Conservation (phyloP, 1,140 invertebrate genomes). For the Holcopasites calliopsidis region DNA sequence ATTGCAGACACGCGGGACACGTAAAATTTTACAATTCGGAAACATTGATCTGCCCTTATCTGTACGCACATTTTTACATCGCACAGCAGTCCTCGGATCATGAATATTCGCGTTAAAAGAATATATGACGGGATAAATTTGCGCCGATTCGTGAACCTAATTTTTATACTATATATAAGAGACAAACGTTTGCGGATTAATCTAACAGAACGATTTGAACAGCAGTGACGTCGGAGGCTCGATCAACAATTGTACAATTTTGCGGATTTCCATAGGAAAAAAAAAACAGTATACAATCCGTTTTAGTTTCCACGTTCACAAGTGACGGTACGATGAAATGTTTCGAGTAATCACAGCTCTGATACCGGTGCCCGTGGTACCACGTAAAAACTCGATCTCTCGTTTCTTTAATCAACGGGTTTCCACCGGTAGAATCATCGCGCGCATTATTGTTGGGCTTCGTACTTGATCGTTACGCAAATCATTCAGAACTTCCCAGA, state of each 20-base stretch:
- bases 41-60: background rate
- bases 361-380: background rate
- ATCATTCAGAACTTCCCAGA: background rate
- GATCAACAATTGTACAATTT: conserved; percentile 20
- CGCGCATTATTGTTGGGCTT: background rate
- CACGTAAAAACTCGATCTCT: background rate
- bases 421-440: background rate
- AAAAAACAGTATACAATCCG: background rate
- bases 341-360: conserved; percentile 5
- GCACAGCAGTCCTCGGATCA: conserved; percentile 1
- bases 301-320: conserved; percentile 28
- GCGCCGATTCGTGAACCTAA: background rate
- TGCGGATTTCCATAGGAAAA: background rate
- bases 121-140: conserved; percentile 13
- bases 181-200: no score
- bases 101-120: conserved; percentile 5
- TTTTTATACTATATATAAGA: background rate
- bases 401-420: background rate
- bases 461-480: background rate
- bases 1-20: background rate
- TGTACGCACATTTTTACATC: conserved; percentile 8
- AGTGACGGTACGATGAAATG: conserved; percentile 1
- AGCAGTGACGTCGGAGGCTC: background rate
- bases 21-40: background rate
- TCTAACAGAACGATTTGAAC: no score